Base-by-base conservation (phyloP, 2,888 invertebrate genomes). In the Colletes collaris region DNA sequence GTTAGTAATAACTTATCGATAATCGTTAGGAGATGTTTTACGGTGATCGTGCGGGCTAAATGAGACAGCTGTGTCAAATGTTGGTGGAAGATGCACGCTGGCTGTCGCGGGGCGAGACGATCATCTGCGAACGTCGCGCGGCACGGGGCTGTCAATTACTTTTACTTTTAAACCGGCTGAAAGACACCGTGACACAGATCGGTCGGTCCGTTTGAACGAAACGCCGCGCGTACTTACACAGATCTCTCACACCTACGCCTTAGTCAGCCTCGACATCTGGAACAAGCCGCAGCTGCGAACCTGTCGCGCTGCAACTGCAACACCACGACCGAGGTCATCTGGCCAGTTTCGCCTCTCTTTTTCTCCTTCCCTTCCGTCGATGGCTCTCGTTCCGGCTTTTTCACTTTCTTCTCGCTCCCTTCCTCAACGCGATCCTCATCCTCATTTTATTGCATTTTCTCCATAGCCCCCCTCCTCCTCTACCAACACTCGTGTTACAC, bases 281-380 rank as follows among this genome's bases (percentile, higher is more conserved):
- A 76, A 76, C 83, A 84, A 76, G 76, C 81, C 66, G 81, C 83
- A 84, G 80, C 69, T 80, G 83, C 83, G 79, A 65, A 76, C 83
- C 85, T 82, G 83, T 77, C 74, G 74, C 76, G 68, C 49, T 75
- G 82, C 84, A 82, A 80, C 79, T 79, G 78, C 75, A 72, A 65
- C 77, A 67, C 60, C 81, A 72, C 72, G 67, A 72, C 75, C 82
- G 87, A 84, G 85, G 86, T 87, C 86, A 86, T 79, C 81, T 79
- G 78, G 84, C 76, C 84, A 77, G 81, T 70, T 74, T 82, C 73
- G 65, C 73, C 65, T 74, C 76, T 69, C 72, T 75, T 76, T 64
- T 60, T 52, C 71, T 73, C 69, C 65, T 40, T 74, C 68, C 62
- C 55, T 55, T 62, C 16, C 63, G 70, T 40, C 19, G 64, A 19